phyloP scores from a whole-genome alignment of 2,888 invertebrate genomes.

The Drosophila seclusa region DNA sequence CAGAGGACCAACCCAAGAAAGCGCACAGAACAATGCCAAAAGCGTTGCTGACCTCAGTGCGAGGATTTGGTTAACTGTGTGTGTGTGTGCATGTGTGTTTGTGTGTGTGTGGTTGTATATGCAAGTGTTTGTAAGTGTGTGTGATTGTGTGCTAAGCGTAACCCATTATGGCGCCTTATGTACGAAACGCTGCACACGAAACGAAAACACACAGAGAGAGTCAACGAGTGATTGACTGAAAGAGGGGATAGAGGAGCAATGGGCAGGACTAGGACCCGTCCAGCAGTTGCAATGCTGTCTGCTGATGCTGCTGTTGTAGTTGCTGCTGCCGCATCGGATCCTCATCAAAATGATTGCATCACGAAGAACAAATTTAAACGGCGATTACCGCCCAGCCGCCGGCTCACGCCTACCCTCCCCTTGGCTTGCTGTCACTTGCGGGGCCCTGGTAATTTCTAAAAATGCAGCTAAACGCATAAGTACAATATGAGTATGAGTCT shows the following conservation, averaged over 20 bases:
- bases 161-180: constrained; percentile 75
- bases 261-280: constrained; percentile 20
- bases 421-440: constrained; percentile 55
- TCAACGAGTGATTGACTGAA: constrained; percentile 1
- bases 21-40: constrained; percentile 58
- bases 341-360: constrained; percentile 79
- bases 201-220: constrained; percentile 12
- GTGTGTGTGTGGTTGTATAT: constrained; percentile 10
- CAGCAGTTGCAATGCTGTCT: constrained; percentile 16
- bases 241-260: constrained; percentile 6
- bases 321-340: constrained; percentile 51
- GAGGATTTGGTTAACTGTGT: constrained; percentile 23
- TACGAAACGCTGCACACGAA: constrained; percentile 57
- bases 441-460: constrained; percentile 69
- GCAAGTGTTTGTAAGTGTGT: constrained; percentile 26
- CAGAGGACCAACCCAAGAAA: constrained; percentile 52
- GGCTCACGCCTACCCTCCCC: not conserved
- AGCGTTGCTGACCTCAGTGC: constrained; percentile 60
- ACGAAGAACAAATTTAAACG: constrained; percentile 82
- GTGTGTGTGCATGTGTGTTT: constrained; percentile 10
- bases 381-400: constrained; percentile 62
- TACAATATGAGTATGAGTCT: constrained; percentile 17
- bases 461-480: constrained; percentile 71
- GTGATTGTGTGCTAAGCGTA: constrained; percentile 63
- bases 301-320: constrained; percentile 11